A percentile compares a stretch with the other conserved stretches of the same genome.
These are phyloP conservation scores for Coleophora deauratella DNA, from an alignment of 2,888 invertebrate genomes.

Conservation along the genomic window DNA sequence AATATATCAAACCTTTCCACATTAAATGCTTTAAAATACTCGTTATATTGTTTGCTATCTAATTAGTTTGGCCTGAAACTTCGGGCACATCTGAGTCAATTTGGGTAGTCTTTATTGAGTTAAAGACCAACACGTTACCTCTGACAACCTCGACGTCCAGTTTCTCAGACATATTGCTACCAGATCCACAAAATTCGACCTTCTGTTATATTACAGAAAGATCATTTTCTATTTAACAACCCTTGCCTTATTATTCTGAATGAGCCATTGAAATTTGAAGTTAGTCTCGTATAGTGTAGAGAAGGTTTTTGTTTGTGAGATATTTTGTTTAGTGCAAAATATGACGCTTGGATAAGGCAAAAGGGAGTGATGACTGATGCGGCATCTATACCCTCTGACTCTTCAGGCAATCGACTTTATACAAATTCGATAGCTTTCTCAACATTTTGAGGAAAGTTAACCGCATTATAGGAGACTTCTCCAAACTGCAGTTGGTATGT, in stretches of 20 bases:
- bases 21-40: too few species aligned
- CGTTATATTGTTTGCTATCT: too few species aligned
- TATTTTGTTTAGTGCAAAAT: slow-evolving; percentile 12
- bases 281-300: slow-evolving; percentile 4
- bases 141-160: too few species aligned
- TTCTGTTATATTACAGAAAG: slow-evolving; percentile 29
- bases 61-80: too few species aligned
- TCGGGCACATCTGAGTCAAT: too few species aligned
- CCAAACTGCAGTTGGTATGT: too few species aligned
- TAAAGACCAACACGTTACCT: too few species aligned
- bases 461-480: too few species aligned
- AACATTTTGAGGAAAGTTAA: too few species aligned
- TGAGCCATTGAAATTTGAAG: slow-evolving; percentile 9
- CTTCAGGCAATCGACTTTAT: slow-evolving; percentile 41
- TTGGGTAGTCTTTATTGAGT: slow-evolving; percentile 68
- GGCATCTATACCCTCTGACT: slow-evolving; percentile 59
- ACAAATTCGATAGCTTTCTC: too few species aligned
- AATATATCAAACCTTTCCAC: too few species aligned
- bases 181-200: neutral
- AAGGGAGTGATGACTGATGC: slow-evolving; percentile 61
- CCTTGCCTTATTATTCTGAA: slow-evolving; percentile 4
- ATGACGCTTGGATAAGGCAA: slow-evolving; percentile 42
- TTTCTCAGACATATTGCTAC: too few species aligned
- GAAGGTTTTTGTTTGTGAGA: slow-evolving; percentile 7
- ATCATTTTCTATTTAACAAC: slow-evolving; percentile 14